phyloP scores from a whole-genome alignment of 2,888 invertebrate species.

The Lasiommata megera region DNA sequence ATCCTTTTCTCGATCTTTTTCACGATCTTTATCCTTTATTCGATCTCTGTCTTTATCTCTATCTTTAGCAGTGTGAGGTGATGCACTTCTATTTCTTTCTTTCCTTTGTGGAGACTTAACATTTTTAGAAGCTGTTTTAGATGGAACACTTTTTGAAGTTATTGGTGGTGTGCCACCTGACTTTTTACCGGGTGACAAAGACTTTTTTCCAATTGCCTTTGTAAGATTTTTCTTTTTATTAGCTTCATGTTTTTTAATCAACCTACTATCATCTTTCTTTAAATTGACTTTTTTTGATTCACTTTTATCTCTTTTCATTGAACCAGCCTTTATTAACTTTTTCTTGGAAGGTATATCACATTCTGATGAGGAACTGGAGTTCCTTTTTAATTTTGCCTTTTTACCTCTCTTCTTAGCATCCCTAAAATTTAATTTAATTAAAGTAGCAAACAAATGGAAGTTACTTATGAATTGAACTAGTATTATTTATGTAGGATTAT shows the following conservation, averaged over 20 bases:
- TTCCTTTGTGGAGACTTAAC: conserved; percentile 71
- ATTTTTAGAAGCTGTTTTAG: conserved; percentile 64
- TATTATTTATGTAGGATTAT: too few species aligned
- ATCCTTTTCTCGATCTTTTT: conserved; percentile 77
- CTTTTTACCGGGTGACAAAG: conserved; percentile 75
- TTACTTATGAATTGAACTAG: not conserved
- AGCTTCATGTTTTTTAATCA: conserved; percentile 62
- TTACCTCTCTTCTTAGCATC: conserved; percentile 75
- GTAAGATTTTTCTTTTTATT: conserved; percentile 59
- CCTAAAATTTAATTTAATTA: conserved; percentile 42
- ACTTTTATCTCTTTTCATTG: conserved; percentile 65
- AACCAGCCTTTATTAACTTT: conserved; percentile 72
- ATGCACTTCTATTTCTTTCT: conserved; percentile 68
- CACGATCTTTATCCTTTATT: conserved; percentile 61
- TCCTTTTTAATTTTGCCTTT: conserved; percentile 79
- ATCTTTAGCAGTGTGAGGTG: conserved; percentile 65
- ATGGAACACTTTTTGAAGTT: conserved; percentile 63
- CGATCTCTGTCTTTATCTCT: conserved; percentile 76
- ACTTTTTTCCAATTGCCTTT: conserved; percentile 71
- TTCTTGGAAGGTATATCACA: conserved; percentile 79
- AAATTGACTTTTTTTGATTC: conserved; percentile 64
- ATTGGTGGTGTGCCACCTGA: conserved; percentile 77
- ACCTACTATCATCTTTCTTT: conserved; percentile 67
- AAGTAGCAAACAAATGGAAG: not conserved
- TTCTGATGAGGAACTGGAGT: conserved; percentile 85